Conservation (phyloP, 1,140 invertebrate species). For the Charaxes varanes region DNA sequence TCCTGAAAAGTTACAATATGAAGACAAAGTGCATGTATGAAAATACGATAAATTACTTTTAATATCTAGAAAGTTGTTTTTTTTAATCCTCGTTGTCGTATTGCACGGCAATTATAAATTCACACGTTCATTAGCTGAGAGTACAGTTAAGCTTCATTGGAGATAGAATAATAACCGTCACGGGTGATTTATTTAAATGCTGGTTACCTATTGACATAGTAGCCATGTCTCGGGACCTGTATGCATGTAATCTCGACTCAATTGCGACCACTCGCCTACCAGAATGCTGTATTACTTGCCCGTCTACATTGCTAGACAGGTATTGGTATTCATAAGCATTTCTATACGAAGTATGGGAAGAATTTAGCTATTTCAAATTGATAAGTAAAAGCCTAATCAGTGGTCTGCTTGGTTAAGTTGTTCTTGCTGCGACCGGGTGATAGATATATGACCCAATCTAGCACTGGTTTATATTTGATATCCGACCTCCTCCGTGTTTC, state of each 20-base stretch:
- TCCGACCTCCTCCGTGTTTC: too few relatives aligned
- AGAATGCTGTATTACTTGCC: constrained; percentile 26
- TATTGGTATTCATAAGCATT: too few relatives aligned
- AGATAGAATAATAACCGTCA: constrained; percentile 42
- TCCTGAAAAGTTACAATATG: too few relatives aligned
- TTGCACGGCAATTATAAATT: constrained; percentile 33
- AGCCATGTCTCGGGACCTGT: constrained; percentile 24
- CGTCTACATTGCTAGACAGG: too few relatives aligned
- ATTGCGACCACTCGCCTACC: constrained; percentile 3
- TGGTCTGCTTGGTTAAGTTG: too few relatives aligned
- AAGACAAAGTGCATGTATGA: constrained; percentile 14
- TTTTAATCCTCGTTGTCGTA: constrained; percentile 19
- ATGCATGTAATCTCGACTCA: constrained; percentile 4
- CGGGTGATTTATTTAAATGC: constrained; percentile 44
- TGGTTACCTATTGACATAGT: constrained; percentile 49
- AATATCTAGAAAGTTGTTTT: constrained; percentile 26
- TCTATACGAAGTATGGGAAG: too few relatives aligned
- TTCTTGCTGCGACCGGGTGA: too few relatives aligned
- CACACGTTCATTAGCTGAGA: constrained; percentile 36
- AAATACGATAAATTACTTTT: constrained; percentile 14
- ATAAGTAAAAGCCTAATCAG: too few relatives aligned
- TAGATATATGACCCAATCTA: too few relatives aligned
- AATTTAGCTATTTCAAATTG: too few relatives aligned
- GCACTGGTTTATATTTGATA: too few relatives aligned
- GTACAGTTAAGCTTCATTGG: constrained; percentile 49